Base-by-base conservation (phyloP, 1,140 invertebrate genomes). In the Drepana arcuata region DNA sequence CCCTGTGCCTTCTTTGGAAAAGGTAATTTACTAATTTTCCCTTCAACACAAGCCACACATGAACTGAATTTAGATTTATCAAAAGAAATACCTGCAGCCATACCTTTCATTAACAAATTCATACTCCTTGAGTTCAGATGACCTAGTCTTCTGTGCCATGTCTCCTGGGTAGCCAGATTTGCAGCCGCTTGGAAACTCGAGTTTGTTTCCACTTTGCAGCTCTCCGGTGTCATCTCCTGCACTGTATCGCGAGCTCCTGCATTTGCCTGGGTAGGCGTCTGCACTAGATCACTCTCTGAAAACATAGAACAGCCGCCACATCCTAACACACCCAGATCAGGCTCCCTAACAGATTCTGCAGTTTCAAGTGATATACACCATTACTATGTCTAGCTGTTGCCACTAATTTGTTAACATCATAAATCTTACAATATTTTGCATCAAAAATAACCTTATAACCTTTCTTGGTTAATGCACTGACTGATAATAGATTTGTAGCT, bases 41-140 rank as follows among this genome's bases (percentile, higher is more conserved):
- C 50, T 26, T 38, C 24, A 16, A 50, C 7, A 10, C 45, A 54
- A 3, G 50, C 45, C 1, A 54, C n/a, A 25, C 51, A 54, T 28
- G 29, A 42, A 4, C 27, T 4, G 9, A 4, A 13, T 6, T 42
- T 39, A 0, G 21, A 30, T 21, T 35, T 41, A 3, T 42, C 35
- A 39, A 27, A 48, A 12, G 30, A 28, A 33, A 48, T 33, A 21
- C 41, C 45, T 32, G 41, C 33, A 10, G 41, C 46, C 1, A 45
- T 38, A 39, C 35, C 43, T 51, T 14, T 44, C 40, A 48, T 47
- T 34, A 41, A 43, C 9, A 5, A 5, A 23, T 52, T 47, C 36
- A 50, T 34, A 34, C 18, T 21, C 41, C 34, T 11, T 34, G 29
- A 33, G 14, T 48, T 39, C 1, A 49, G 16, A 14, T 44, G 47